Percentiles rank a stretch among this genome's conserved stretches.
Evolutionary conservation across 2,113 vertebrate species (phyloP).

Genomic region (Pandion haliaetus): DNA sequence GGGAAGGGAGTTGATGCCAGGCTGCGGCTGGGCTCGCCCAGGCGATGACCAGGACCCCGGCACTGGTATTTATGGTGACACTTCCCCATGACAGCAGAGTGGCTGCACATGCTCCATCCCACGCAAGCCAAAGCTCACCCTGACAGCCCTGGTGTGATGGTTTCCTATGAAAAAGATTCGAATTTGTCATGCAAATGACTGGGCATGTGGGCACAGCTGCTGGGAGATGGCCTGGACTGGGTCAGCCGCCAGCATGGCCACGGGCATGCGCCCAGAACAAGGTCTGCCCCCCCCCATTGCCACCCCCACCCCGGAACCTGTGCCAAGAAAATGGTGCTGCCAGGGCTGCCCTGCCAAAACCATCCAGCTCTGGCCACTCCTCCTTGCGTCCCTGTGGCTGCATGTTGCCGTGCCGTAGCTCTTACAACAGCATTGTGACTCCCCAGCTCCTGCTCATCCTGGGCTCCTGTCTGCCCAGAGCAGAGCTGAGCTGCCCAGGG

Average conservation of each 20-base stretch:
- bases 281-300: neutral
- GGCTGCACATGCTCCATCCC: neutral
- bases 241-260: neutral
- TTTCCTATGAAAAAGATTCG: neutral
- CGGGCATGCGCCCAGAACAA: neutral
- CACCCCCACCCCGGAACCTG: neutral
- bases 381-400: neutral
- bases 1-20: neutral
- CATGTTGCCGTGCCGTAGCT: neutral
- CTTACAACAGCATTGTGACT: accelerated
- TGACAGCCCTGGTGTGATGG: neutral
- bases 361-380: accelerated
- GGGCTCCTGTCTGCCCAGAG: accelerated
- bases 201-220: neutral
- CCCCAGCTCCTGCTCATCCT: accelerated
- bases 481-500: neutral
- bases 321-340: neutral
- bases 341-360: neutral
- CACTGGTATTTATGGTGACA: neutral
- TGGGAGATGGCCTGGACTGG: neutral
- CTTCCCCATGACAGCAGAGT: neutral
- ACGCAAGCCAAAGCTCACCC: neutral
- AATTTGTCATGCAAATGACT: constrained; percentile 19
- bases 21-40: neutral
- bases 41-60: neutral